Evolutionary conservation across 2,113 vertebrate genomes (phyloP), one percentile per base, ranked within the genome.

Genomic region (Prionailurus bengalensis): DNA sequence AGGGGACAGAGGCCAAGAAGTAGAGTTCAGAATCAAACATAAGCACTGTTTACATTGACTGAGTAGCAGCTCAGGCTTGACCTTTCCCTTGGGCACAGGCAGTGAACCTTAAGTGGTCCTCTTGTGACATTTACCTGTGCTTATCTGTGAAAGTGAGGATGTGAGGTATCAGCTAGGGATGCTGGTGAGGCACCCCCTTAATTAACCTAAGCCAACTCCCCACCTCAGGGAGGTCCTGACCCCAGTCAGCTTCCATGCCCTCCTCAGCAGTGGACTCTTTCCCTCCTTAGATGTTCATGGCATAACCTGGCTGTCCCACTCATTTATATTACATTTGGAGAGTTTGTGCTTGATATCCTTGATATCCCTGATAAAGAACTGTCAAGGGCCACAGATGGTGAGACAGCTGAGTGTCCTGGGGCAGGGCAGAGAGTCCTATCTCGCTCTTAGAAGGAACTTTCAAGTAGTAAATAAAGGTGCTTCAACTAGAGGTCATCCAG

Each of bases 361-460:
- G 39, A 19, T 19, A 25, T 51, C 51, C 23, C 51, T 36, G 3
- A 2, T 13, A 3, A 31, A 80, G 42, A 27, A 25, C 27, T 12
- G 0, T 42, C 48, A 2, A 4, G 21, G 48, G 11, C 27, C 45
- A 8, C 12, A 1, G 33, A 25, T 0, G 7, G 68, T 36, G n/a
- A 89, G 79, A 36, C 15, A 1, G 13, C 27, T 0, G 3, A 5
- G n/a, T 65, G 15, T 45, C 21, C 27, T 25, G 27, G 31, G 8
- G 8, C 11, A 0, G 48, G 10, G 14, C 9, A 2, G 36, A 2
- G 8, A 11, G 3, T n/a, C 51, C 55, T 3, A 3, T 4, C n/a
- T 39, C 23, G 12, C n/a, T 7, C 51, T 27, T 27, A 33, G 48
- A 90, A 42, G 39, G 25, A 74, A 16, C 48, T 48, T 66, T 19